These are phyloP conservation scores for Drosophila ambigua DNA, from an alignment of 1,140 invertebrate species.

Conservation along the genomic window DNA sequence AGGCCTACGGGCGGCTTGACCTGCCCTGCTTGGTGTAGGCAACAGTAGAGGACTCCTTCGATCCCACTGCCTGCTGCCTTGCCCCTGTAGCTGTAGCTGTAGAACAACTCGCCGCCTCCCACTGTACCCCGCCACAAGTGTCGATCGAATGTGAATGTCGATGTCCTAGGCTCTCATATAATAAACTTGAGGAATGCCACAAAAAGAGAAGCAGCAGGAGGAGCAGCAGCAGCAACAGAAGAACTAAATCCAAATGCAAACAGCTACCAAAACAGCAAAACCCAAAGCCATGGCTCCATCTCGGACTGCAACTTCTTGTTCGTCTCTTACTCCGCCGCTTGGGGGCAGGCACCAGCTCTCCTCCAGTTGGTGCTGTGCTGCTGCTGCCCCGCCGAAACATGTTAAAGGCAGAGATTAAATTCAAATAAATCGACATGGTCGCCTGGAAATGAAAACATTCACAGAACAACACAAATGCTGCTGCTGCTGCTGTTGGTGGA, in stretches of 20 bases:
- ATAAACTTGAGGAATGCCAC: conserved; percentile 64
- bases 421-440: conserved; percentile 82
- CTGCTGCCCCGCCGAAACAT: conserved; percentile 39
- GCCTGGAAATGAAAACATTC: conserved; percentile 79
- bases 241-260: conserved; percentile 40
- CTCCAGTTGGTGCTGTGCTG: conserved; percentile 26
- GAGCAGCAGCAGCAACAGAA: conserved; percentile 26
- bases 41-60: too few relatives aligned
- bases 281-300: conserved; percentile 22
- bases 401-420: conserved; percentile 78
- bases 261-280: conserved; percentile 36
- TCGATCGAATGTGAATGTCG: conserved; percentile 60
- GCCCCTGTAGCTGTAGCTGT: conserved; percentile 8
- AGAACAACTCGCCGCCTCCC: conserved; percentile 9
- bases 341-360: conserved; percentile 30
- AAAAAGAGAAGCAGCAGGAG: conserved; percentile 13
- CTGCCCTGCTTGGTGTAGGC: too few relatives aligned
- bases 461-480: conserved; percentile 60
- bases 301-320: neutral
- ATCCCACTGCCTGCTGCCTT: neutral
- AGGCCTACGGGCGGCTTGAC: too few relatives aligned
- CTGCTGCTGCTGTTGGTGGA: too few relatives aligned
- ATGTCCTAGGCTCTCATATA: conserved; percentile 58
- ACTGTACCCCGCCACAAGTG: conserved; percentile 40
- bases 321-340: too few relatives aligned